Evolutionary conservation across 2,888 invertebrate species (phyloP).

Genomic region (Cremastinae sp.): DNA sequence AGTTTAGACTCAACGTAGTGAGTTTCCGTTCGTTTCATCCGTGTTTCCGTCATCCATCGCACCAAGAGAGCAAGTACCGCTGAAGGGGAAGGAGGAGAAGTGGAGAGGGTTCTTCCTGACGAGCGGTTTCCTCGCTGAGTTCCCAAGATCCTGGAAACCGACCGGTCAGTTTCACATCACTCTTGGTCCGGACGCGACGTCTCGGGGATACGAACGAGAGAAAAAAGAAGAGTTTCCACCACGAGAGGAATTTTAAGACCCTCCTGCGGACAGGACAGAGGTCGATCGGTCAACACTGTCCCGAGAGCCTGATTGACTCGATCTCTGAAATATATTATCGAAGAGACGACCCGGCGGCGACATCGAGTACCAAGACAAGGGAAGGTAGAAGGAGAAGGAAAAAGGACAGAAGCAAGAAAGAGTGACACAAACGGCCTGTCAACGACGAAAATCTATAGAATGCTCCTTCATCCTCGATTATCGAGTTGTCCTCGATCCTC

Average conservation of each 20-base stretch:
- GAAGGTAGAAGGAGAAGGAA: no score
- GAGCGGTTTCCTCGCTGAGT: constrained; percentile 21
- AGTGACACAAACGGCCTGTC: constrained; percentile 1
- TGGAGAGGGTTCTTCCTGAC: no score
- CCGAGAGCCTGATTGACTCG: constrained; percentile 8
- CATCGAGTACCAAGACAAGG: constrained; percentile 25
- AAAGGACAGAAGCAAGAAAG: constrained; percentile 6
- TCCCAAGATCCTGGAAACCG: constrained; percentile 18
- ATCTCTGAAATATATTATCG: constrained; percentile 17
- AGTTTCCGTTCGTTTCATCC: constrained; percentile 40
- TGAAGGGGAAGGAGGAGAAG: no score
- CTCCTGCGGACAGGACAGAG: not conserved
- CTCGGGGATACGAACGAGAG: not conserved
- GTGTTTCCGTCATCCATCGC: constrained; percentile 52
- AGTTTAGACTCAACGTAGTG: constrained; percentile 28
- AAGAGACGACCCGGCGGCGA: constrained; percentile 12
- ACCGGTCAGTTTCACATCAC: constrained; percentile 45
- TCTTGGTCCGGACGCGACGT: constrained; percentile 34
- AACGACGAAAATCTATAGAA: constrained; percentile 21
- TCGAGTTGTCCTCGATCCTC: not conserved
- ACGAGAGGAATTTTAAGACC: constrained; percentile 42
- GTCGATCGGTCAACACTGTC: constrained; percentile 41
- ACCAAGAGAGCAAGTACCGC: no score
- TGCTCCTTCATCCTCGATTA: constrained; percentile 41
- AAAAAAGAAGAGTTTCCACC: constrained; percentile 2